Base-by-base conservation (phyloP, 2,797 vertebrate species). In the Hydrophis major region DNA sequence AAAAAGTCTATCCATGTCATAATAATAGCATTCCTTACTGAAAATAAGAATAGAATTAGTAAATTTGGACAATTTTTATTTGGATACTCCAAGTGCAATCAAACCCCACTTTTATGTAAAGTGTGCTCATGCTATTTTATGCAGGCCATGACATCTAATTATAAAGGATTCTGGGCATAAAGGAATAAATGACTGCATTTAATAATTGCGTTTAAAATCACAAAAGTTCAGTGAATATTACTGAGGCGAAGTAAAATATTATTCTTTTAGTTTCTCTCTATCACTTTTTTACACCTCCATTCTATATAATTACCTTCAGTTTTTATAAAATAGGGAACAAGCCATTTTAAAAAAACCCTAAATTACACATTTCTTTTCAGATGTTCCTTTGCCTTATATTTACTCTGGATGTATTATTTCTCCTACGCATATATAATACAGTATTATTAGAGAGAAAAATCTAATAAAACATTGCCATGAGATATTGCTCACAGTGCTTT, bases 401-500 rank as follows among this genome's bases (percentile, higher is more conserved):
- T 95, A 94, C 92, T 92, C 56, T 92, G 22, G 92, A 50, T 93
- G 95, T 96, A 94, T 89, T 94, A 16, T 89, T 94, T 83, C 94
- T 94, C 8, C 74, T 47, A 78, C 4, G 20, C 37, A 78, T 42
- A 78, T 25, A 42, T 78, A 42, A 86, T 95, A 91, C 5, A 50
- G 86, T 94, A 47, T 32, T 53, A 92, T 92, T 93, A 95, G 92
- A 93, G 57, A 37, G 89, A 86, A 92, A 42, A 94, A 92, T 90
- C 93, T 88, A 94, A 94, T 90, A 93, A 94, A 94, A 91, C 91
- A 74, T 93, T 94, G 92, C 93, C 93, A 91, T 94, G 90, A 94
- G 92, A 96, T 95, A 94, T 87, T 83, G 91, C 94, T 96, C 89
- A 89, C 94, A 94, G 94, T 92, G 89, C 89, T 95, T 95, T 95